Conservation (phyloP, 1,140 invertebrate genomes). For the Mya arenaria region DNA sequence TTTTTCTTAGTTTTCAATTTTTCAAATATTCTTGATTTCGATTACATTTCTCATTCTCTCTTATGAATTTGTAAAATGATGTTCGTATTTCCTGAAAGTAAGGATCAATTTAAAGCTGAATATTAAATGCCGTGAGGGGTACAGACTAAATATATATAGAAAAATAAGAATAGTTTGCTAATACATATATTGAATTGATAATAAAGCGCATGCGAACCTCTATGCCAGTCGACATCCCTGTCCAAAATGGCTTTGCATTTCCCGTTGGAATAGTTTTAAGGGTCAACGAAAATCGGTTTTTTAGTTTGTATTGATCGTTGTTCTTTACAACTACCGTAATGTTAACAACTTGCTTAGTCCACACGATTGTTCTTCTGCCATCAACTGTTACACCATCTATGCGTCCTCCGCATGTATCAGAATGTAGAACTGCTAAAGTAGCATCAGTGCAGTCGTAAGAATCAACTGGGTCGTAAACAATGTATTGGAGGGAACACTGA, state of each 20-base stretch:
- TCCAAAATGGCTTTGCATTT: constrained; percentile 10
- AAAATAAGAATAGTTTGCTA: neutral
- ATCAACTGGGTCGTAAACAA: constrained; percentile 11
- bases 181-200: neutral
- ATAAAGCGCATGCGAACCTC: neutral
- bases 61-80: neutral
- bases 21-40: too few species aligned
- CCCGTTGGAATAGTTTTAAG: neutral
- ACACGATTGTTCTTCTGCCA: neutral
- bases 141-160: neutral
- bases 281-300: neutral
- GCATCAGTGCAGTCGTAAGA: constrained; percentile 10
- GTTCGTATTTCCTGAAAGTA: neutral
- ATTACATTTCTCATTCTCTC: too few species aligned
- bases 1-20: too few species aligned
- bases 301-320: constrained; percentile 19
- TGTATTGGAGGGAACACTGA: neutral
- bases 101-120: too few species aligned
- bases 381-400: neutral
- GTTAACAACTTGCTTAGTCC: neutral
- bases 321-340: constrained; percentile 29
- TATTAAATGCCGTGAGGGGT: too few species aligned
- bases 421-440: constrained; percentile 5
- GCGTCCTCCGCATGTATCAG: constrained; percentile 21
- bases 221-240: neutral